Base-by-base conservation (phyloP, 2,797 vertebrate genomes). In the Tenualosa thibaudeaui region DNA sequence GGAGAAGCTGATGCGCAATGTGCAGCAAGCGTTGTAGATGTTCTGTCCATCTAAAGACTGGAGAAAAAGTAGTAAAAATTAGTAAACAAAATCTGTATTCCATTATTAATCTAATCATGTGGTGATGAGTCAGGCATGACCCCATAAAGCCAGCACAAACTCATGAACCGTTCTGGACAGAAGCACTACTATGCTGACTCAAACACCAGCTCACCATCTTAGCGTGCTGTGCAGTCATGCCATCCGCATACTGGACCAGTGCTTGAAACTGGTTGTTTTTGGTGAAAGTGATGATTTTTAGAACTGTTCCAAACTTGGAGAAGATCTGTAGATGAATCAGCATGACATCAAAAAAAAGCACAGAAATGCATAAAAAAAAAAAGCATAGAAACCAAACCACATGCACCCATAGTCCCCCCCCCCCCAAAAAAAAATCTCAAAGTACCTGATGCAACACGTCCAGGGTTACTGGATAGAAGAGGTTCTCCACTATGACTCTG, bases 261-360 rank as follows among this genome's bases (percentile, higher is more conserved):
- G 98, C 98, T 93, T 99, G 98, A 88, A 99, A 99, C 90, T 99
- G 98, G 91, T 97, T 98, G 92, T 99, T 99, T 96, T 99, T 99
- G 0, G 98, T 99, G 89, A 99, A 99, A 0, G 98, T 99, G 86
- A 99, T 99, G 54, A 99, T 98, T 90, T 99, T 99, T 91, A 99
- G 92, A 71, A 99, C 98, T 0, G 97, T 97, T 31, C 94, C 95
- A 2, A 95, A 95, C 84, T 95, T 95, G 0, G 94, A 95, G 86
- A 96, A 95, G 86, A 95, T 95, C 95, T 95, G 78, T 0, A 4
- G 37, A 68, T 3, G n/a, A 10, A 68, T n/a, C 24, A 31, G 4
- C 10, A 65, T 5, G 46, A 54, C 12, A 54, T 81, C 22, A 24
- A 0, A 10, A 54, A 43, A 13, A n/a, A 37, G 40, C 10, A 53